These are phyloP conservation scores for Pachyuromys duprasi DNA, from an alignment of 2,797 vertebrate species.

Conservation along the genomic window DNA sequence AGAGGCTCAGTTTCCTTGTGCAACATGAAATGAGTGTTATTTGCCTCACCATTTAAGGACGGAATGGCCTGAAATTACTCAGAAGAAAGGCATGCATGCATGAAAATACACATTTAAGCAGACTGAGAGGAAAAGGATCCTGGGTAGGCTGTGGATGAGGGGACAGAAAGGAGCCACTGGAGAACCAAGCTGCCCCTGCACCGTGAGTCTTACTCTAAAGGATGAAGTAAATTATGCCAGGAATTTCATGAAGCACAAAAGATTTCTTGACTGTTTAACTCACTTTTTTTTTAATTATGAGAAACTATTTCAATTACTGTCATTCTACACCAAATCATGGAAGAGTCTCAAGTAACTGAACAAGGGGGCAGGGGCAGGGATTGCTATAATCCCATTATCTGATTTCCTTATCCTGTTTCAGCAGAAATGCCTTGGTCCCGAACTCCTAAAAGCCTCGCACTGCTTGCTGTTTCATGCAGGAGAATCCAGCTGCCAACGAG, in stretches of 20 bases:
- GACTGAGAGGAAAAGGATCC: neutral
- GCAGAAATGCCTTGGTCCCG: neutral
- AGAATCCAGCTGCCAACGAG: neutral
- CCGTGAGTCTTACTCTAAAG: neutral
- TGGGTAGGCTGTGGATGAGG: neutral
- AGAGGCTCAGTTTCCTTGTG: neutral
- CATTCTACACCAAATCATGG: neutral
- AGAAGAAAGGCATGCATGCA: neutral
- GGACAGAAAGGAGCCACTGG: neutral
- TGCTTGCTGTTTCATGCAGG: neutral
- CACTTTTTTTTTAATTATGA: neutral
- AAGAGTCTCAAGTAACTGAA: neutral
- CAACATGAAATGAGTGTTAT: conserved; percentile 36
- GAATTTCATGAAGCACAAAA: neutral
- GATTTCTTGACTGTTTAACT: neutral
- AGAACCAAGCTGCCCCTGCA: neutral
- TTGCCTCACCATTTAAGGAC: conserved; percentile 18
- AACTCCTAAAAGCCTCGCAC: neutral
- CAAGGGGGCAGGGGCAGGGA: too few species aligned
- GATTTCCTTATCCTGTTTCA: neutral
- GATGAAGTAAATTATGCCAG: neutral
- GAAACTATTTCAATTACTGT: neutral
- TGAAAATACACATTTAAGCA: neutral
- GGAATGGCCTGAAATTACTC: neutral
- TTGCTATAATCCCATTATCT: neutral